Conservation (phyloP, 2,888 invertebrate genomes). For the Cepaea hortensis region DNA sequence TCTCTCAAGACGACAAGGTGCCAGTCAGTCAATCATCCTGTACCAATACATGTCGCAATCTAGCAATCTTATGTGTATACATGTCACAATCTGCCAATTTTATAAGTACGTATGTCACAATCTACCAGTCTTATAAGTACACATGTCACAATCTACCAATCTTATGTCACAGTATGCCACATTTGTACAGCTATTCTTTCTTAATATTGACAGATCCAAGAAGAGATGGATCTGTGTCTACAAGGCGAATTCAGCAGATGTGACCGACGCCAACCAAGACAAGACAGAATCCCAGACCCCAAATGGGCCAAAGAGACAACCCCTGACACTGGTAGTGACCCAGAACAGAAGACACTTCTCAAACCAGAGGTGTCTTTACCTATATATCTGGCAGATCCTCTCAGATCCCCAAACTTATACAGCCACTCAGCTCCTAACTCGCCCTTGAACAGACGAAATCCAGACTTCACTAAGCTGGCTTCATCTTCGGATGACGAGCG, state of each 20-base stretch:
- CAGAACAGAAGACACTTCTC: slow-evolving; percentile 6
- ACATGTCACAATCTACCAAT: too few species aligned
- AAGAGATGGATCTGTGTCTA: slow-evolving; percentile 68
- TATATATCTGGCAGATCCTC: neutral
- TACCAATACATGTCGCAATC: too few species aligned
- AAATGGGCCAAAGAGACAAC: neutral
- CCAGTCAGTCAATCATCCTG: too few species aligned
- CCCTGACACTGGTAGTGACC: neutral
- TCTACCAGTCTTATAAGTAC: too few species aligned
- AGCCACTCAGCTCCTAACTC: slow-evolving; percentile 44
- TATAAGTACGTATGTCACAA: too few species aligned
- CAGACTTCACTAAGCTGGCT: neutral
- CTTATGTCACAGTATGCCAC: too few species aligned
- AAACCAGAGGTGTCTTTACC: slow-evolving; percentile 27
- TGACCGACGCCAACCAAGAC: neutral
- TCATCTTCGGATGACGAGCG: slow-evolving; percentile 28
- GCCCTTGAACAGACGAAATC: slow-evolving; percentile 26
- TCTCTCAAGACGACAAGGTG: too few species aligned
- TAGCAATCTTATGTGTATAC: too few species aligned
- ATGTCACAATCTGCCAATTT: too few species aligned
- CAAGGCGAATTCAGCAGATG: slow-evolving; percentile 42
- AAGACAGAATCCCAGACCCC: neutral
- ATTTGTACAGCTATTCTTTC: neutral
- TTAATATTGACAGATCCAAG: slow-evolving; percentile 58
- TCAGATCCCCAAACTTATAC: neutral